Percentiles rank a stretch among this genome's conserved stretches.
phyloP scores from a whole-genome alignment of 2,888 invertebrate genomes.

The Drosophila anceps region DNA sequence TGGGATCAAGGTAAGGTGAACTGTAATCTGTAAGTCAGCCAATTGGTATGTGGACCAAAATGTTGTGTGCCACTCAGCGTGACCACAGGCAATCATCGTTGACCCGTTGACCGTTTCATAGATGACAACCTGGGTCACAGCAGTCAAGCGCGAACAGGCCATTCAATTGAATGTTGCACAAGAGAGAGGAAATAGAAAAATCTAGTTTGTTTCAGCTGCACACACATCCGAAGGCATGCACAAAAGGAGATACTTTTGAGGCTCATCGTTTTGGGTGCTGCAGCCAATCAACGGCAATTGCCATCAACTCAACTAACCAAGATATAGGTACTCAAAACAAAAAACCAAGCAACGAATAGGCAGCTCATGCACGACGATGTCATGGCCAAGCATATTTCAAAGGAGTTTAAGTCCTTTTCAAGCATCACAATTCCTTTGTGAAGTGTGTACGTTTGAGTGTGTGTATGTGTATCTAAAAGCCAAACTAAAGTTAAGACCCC shows the following conservation, averaged over 20 bases:
- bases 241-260: conserved; percentile 1
- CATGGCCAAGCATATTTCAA: conserved; percentile 14
- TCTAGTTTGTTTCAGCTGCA: conserved; percentile 11
- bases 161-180: conserved; percentile 21
- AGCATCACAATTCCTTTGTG: conserved; percentile 19
- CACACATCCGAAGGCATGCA: not conserved
- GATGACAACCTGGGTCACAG: conserved; percentile 23
- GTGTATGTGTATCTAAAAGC: conserved; percentile 23
- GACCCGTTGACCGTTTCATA: conserved; percentile 49
- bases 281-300: conserved; percentile 41
- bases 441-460: conserved; percentile 15
- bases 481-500: conserved; percentile 52
- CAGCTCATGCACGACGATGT: conserved; percentile 5
- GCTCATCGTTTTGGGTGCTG: conserved; percentile 13
- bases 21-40: conserved; percentile 29
- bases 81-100: conserved; percentile 40
- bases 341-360: conserved; percentile 6
- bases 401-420: conserved; percentile 33
- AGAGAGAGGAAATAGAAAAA: conserved; percentile 21
- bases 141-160: conserved; percentile 21
- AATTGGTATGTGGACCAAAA: conserved; percentile 52
- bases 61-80: conserved; percentile 47
- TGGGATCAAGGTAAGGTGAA: conserved; percentile 45
- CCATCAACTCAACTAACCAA: conserved; percentile 14
- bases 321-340: conserved; percentile 22